phyloP scores from a whole-genome alignment of 2,797 vertebrate genomes.

The Esox masquinongy region DNA sequence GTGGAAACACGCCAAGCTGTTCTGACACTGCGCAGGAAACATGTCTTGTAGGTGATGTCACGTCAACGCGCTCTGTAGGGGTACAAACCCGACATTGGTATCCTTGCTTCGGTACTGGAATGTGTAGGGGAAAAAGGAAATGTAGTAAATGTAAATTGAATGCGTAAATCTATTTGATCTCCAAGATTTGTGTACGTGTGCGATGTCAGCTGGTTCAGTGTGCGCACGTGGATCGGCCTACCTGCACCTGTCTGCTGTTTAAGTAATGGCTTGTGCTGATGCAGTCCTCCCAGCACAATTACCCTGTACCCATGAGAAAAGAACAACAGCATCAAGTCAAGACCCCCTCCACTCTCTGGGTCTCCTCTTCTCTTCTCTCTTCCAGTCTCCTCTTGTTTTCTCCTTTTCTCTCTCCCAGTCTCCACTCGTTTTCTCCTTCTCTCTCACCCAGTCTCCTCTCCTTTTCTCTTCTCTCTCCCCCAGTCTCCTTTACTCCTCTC shows the following conservation, averaged over 20 bases:
- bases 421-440: background rate
- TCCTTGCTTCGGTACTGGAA: background rate
- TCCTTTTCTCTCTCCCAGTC: background rate
- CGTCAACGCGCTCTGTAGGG: background rate
- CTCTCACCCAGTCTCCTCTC: background rate
- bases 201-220: background rate
- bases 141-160: background rate
- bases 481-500: background rate
- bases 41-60: background rate
- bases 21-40: background rate
- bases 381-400: no score
- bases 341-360: background rate
- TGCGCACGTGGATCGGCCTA: background rate
- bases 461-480: background rate
- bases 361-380: background rate
- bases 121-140: background rate
- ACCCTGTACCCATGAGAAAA: slow-evolving; percentile 19
- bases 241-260: slow-evolving; percentile 24
- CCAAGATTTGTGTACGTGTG: background rate
- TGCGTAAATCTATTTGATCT: background rate
- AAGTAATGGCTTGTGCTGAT: slow-evolving; percentile 46
- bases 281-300: slow-evolving; percentile 31
- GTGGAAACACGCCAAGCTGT: background rate
- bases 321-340: background rate
- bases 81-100: background rate